phyloP scores from a whole-genome alignment of 2,888 invertebrate species.

The Cephonodes hylas region DNA sequence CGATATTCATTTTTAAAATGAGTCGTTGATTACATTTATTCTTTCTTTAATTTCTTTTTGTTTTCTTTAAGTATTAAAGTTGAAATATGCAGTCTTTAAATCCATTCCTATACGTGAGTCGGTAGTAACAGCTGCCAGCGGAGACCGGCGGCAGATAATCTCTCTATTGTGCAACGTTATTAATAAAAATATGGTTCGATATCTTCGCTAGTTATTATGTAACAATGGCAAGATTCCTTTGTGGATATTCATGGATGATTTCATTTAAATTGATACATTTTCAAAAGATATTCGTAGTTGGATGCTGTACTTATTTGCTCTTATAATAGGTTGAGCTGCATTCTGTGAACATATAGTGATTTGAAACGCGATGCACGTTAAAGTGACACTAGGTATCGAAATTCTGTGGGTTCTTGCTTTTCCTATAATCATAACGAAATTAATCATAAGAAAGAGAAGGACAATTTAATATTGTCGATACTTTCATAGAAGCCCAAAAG shows the following conservation, averaged over 20 bases:
- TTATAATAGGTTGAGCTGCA: neutral
- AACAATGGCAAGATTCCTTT: constrained; percentile 69
- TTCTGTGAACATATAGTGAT: neutral
- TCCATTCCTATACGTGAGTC: neutral
- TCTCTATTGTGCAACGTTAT: constrained; percentile 73
- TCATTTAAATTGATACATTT: constrained; percentile 56
- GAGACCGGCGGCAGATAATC: constrained; percentile 73
- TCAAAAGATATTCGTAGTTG: constrained; percentile 14
- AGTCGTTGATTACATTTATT: neutral
- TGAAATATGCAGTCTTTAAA: neutral
- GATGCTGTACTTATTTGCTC: neutral
- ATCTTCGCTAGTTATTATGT: constrained; percentile 65
- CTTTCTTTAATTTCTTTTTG: neutral
- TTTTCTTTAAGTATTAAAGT: neutral
- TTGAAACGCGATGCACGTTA: no score
- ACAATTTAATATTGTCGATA: no score
- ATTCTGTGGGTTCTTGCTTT: no score
- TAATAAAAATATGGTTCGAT: constrained; percentile 79
- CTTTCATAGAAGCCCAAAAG: no score
- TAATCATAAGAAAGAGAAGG: no score
- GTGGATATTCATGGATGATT: constrained; percentile 70
- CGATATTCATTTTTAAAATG: neutral
- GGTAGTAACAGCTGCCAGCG: constrained; percentile 60
- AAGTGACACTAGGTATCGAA: no score
- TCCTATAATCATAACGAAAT: no score